Base-by-base conservation (phyloP, 2,888 invertebrate genomes). In the Tetramorium bicarinatum region DNA sequence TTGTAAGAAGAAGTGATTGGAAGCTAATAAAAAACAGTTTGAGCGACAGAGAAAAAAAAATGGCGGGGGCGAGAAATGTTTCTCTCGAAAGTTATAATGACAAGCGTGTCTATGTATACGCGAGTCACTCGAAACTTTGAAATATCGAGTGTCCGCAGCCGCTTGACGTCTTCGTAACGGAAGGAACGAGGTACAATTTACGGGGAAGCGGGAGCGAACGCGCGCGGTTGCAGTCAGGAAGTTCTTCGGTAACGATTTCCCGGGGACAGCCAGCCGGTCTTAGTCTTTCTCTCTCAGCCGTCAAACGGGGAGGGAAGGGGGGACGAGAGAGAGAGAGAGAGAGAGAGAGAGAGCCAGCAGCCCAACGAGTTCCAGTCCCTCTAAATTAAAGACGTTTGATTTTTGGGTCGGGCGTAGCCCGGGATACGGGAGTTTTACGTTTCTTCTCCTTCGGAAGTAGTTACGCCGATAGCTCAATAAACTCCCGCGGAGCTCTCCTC, bases 381-480 rank as follows among this genome's bases (percentile, higher is more conserved):
- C 77, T 61, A 66, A 79, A 80, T 80, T 83, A 80, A 67, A 79
- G 64, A 67, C 44, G 66, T 82, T 82, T 75, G 84, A 82, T 82
- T 74, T 67, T 81, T 82, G 74, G 59, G 59, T 72, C 79, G 59
- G 47, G 21, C 56, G 38, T 6, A 66, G 71, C 64, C 38, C 15
- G 44, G 67, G 49, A 74, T 81, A 47, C 69, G 74, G 67, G 84
- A 82, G 75, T 75, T 84, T 84, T 82, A 84, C 74, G 72, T 59
- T 66, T 82, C 71, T 79, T 59, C 66, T 67, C 72, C 47, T 72
- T 72, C 47, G 74, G 79, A 72, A 80, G 79, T 72, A 72, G 79
- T 84, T 82, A 61, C 47, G 61, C 74, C 84, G 75, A 84, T 82
- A 52, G 84, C 82, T 84, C 84, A 74, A 84, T 84, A 84, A 84